Evolutionary conservation across 2,797 vertebrate species (phyloP).

Genomic region (Simalia tracyae): DNA sequence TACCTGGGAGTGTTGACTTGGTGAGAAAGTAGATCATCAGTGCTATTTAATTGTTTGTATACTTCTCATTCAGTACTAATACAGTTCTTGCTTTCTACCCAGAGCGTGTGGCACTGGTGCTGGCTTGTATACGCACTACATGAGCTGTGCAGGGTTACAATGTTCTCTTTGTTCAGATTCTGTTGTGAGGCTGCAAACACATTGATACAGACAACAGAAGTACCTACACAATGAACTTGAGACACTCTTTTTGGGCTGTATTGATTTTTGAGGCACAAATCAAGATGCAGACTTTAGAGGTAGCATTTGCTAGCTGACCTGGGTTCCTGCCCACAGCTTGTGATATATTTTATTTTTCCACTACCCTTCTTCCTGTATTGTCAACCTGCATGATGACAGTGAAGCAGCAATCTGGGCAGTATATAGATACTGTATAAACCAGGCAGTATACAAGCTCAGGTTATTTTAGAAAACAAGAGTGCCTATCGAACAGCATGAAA

Average conservation of each 20-base stretch:
- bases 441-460: background rate
- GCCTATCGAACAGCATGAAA: background rate
- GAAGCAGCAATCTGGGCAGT: background rate
- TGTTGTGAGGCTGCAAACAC: slow-evolving; percentile 15
- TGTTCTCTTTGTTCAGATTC: slow-evolving; percentile 31
- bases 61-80: slow-evolving; percentile 3
- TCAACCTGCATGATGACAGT: too few relatives aligned
- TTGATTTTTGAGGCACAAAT: slow-evolving; percentile 26
- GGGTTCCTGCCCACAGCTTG: background rate
- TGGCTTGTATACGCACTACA: slow-evolving; percentile 8
- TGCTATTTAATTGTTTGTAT: slow-evolving; percentile 10
- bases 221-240: background rate
- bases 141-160: slow-evolving; percentile 17
- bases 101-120: background rate
- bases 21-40: background rate
- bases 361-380: background rate
- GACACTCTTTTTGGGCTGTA: background rate
- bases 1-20: slow-evolving; percentile 4
- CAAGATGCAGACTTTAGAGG: background rate
- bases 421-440: background rate
- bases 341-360: background rate
- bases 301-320: background rate
- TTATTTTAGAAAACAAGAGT: background rate
- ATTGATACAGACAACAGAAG: slow-evolving; percentile 3
- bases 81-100: slow-evolving; percentile 5